Percentiles rank a stretch among this genome's conserved stretches.
phyloP scores from a whole-genome alignment of 2,888 invertebrate species.

The Arenicola marina region DNA sequence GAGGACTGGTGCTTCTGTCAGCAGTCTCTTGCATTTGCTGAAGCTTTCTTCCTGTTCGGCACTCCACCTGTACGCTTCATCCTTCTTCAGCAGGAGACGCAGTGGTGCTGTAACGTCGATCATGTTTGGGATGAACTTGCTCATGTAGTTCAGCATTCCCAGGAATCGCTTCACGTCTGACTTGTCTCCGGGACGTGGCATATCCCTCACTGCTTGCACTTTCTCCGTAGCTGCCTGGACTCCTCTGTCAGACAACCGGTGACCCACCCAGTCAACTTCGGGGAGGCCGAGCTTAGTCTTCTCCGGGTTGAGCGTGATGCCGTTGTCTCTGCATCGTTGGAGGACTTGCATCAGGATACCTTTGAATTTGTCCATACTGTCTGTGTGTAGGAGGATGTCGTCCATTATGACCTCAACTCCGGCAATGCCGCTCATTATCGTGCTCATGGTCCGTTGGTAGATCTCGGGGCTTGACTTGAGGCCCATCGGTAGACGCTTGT shows the following conservation, averaged over 20 bases:
- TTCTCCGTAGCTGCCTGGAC: not conserved
- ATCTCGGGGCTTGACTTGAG: constrained; percentile 8
- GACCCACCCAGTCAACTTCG: too few relatives aligned
- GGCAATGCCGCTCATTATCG: not conserved
- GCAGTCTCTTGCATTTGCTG: constrained; percentile 3
- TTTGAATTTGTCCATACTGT: not conserved
- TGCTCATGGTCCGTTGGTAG: not conserved
- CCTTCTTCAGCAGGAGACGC: not conserved
- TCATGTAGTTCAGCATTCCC: not conserved
- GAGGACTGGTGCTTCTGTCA: not conserved
- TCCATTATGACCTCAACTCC: not conserved
- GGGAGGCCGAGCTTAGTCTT: too few relatives aligned
- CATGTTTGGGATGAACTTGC: constrained; percentile 1
- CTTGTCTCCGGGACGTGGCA: not conserved
- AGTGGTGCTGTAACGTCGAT: not conserved
- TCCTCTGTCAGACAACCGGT: not conserved
- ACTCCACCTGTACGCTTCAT: not conserved
- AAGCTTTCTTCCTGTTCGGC: not conserved
- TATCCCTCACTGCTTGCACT: not conserved
- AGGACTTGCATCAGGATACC: not conserved
- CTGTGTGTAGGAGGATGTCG: not conserved
- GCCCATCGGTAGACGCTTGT: constrained; percentile 10
- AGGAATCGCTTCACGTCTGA: not conserved
- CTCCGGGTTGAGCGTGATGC: too few relatives aligned
- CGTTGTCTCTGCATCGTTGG: not conserved